Base-by-base conservation (phyloP, 2,888 invertebrate genomes). In the Mystacides longicornis region DNA sequence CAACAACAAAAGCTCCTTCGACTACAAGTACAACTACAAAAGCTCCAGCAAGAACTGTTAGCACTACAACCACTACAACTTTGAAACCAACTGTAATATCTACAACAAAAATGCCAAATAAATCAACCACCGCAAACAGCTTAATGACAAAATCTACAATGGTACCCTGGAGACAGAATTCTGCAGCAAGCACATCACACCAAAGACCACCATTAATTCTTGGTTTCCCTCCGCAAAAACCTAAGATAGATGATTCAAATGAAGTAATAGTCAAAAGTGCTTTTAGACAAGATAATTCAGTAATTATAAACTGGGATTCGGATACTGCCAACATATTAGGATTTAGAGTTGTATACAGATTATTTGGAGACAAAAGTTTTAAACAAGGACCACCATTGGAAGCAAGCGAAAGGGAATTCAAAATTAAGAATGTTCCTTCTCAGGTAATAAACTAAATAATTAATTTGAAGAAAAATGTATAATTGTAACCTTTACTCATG, bases 281-380 rank as follows among this genome's bases (percentile, higher is more conserved):
- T 9, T 87, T 88, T 67, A 76, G 89, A 61, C 88, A 90, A 70
- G 93, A 91, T 64, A 90, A 85, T 68, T 85, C 92, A 0, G 89
- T 94, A 19, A 86, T 92, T 64, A 90, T 94, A 62, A 89, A 92
- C 67, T 94, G 93, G 93, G 91, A 91, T 66, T 91, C 91, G 1
- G 87, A 91, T 65, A 88, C 88, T 11, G 84, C 87, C 0, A 91
- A 90, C 67, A 89, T 90, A 65, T 78, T 92, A n/a, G 93, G 92
- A 51, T 93, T 93, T 69, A 80, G 91, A 57, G 92, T 93, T 11
- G 89, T 93, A 20, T 93, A 93, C 69, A 77, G 93, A 54, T 75
- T 93, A 43, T 94, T 94, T 66, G 94, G 93, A 3, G 93, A 93
- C 65, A 87, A 89, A 67, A 87, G 82, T 63, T 94, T 93, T 72